These are phyloP conservation scores for Geophilus truncorum DNA, from an alignment of 2,888 invertebrate genomes.

Conservation along the genomic window DNA sequence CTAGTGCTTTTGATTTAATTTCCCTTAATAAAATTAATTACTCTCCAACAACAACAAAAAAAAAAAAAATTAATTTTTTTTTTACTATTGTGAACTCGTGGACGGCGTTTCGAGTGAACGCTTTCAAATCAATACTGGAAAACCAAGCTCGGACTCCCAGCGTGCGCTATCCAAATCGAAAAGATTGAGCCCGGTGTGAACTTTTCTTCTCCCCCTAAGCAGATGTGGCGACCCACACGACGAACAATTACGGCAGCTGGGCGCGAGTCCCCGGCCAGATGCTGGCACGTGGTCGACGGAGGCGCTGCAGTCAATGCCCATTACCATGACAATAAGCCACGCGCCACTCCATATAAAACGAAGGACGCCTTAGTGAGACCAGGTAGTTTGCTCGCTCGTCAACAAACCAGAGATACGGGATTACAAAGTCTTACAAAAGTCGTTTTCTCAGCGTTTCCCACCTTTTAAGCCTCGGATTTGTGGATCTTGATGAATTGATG, in stretches of 20 bases:
- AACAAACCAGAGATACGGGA: background rate
- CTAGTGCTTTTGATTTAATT: too few species aligned
- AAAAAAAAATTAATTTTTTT: background rate
- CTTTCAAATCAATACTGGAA: background rate
- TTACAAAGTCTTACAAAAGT: background rate
- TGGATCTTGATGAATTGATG: background rate
- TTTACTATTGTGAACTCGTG: background rate
- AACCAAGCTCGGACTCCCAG: background rate
- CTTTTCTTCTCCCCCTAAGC: constrained; percentile 27
- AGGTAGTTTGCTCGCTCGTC: background rate
- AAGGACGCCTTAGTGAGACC: background rate
- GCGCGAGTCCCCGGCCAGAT: constrained; percentile 28
- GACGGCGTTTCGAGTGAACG: background rate
- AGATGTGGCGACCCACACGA: constrained; percentile 27
- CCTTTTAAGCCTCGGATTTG: background rate
- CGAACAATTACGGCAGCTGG: constrained; percentile 27
- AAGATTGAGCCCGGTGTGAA: constrained; percentile 25
- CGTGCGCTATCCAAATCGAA: constrained; percentile 19
- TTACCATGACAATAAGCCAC: constrained; percentile 29
- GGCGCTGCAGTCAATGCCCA: constrained; percentile 26
- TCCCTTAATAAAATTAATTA: too few species aligned
- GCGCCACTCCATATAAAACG: constrained; percentile 22
- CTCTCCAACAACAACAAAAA: background rate
- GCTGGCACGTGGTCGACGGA: constrained; percentile 28
- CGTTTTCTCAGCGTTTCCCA: background rate